Conservation (phyloP, 2,797 vertebrate genomes). For the Clarias platycephalus region DNA sequence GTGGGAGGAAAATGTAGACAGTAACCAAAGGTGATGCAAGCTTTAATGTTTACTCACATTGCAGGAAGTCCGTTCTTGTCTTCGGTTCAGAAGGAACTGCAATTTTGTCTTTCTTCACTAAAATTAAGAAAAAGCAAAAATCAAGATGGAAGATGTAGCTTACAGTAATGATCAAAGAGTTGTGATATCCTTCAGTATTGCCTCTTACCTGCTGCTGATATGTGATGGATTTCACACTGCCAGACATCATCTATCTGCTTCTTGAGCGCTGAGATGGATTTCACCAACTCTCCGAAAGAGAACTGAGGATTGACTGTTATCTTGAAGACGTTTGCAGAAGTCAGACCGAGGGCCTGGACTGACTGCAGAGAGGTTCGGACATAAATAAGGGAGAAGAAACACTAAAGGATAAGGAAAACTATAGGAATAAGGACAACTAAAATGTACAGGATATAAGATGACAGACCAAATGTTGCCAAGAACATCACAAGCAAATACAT, state of each 20-base stretch:
- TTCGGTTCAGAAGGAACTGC: slow-evolving; percentile 31
- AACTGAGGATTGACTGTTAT: slow-evolving; percentile 34
- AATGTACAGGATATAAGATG: background rate
- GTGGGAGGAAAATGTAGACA: no score
- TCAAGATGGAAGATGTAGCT: no score
- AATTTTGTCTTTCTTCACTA: slow-evolving; percentile 39
- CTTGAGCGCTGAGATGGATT: slow-evolving; percentile 32
- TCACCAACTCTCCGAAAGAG: slow-evolving; percentile 46
- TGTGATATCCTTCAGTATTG: background rate
- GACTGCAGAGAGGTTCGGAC: slow-evolving; percentile 8
- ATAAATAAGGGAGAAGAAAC: background rate
- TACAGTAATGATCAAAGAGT: background rate
- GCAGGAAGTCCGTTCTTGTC: slow-evolving; percentile 41
- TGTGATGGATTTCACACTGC: slow-evolving; percentile 24
- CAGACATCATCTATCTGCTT: slow-evolving; percentile 25
- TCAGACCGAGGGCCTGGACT: slow-evolving; percentile 7
- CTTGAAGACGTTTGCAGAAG: slow-evolving; percentile 12
- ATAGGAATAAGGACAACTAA: background rate
- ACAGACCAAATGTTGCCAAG: background rate
- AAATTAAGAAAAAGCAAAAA: background rate
- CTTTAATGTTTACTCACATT: slow-evolving; percentile 35
- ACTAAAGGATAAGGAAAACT: background rate
- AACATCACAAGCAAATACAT: background rate
- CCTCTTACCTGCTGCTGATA: slow-evolving; percentile 27
- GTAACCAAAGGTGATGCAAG: background rate